These are phyloP conservation scores for Anastrepha ludens DNA, from an alignment of 1,140 invertebrate species.

Conservation along the genomic window DNA sequence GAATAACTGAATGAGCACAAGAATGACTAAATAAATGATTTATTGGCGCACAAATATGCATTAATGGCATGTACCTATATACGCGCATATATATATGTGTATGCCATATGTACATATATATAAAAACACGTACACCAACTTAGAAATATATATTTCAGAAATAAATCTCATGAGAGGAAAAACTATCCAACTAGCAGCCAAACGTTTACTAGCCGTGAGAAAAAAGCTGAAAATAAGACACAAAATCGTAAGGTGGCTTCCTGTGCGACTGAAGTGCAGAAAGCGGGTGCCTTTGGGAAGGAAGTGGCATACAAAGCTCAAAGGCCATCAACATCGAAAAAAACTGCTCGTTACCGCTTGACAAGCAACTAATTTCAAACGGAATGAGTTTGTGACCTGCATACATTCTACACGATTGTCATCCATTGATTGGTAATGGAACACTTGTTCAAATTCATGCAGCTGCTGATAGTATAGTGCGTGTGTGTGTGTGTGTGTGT, in stretches of 20 bases:
- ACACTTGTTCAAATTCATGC: background rate
- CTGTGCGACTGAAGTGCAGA: background rate
- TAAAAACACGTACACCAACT: background rate
- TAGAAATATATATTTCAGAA: too few species aligned
- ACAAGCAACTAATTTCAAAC: background rate
- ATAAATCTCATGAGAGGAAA: too few species aligned
- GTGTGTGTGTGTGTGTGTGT: background rate
- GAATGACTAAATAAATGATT: constrained; percentile 21
- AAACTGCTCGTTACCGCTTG: background rate
- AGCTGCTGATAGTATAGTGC: background rate
- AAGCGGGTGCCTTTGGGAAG: background rate
- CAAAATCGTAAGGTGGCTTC: background rate
- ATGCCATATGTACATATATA: background rate
- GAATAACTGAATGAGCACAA: background rate
- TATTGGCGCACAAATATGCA: background rate
- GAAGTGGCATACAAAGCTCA: background rate
- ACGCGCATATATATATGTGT: background rate
- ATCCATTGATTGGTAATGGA: background rate
- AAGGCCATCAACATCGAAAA: background rate
- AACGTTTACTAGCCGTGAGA: too few species aligned
- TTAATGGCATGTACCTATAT: background rate
- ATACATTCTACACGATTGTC: background rate
- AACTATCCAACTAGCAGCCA: too few species aligned
- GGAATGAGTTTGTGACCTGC: background rate
- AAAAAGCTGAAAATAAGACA: background rate